Base-by-base conservation (phyloP, 2,888 invertebrate genomes). In the Noctua comes region DNA sequence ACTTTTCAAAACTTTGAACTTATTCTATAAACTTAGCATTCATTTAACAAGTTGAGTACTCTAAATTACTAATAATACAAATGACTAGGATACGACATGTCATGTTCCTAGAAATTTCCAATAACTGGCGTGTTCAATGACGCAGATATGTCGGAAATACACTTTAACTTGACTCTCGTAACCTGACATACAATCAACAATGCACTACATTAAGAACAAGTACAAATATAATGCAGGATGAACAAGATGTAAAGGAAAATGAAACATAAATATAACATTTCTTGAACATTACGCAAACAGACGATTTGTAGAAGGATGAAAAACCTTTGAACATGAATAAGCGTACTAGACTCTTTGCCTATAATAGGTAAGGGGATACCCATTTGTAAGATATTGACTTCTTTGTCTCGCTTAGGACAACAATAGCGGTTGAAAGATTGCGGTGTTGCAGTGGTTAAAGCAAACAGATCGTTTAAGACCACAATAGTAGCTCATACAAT, bases 381-480 rank as follows among this genome's bases (percentile, higher is more conserved):
- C 31, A 70, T 62, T 73, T 71, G 57, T 74, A 76, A 69, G 81
- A 76, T 48, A 85, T 73, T 40, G 73, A 65, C 43, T 85, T 68
- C 73, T 76, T 73, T 59, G 31, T 72, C 27, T 70, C 36, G 72
- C 54, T 76, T 43, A 76, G 31, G 24, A 59, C 21, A 62, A 76
- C 76, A 85, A 85, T 80, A n/a, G 72, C 46, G 36, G 54, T 65
- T 71, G 64, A 73, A 73, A 73, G 59, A 84, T 84, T 79, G 79
- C 73, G 65, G 48, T 83, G 62, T 72, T 72, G 59, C 68, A 66
- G 75, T 57, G 48, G 57, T 27, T 68, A 64, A 73, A 64, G 59
- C 69, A 80, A 80, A 73, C 36, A 76, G 24, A 72, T 75, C 68
- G 36, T 62, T 84, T 76, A 71, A 18, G 43, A 57, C n/a, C 46